Conservation (phyloP, 1,140 invertebrate genomes). For the Melitaea cinxia region DNA sequence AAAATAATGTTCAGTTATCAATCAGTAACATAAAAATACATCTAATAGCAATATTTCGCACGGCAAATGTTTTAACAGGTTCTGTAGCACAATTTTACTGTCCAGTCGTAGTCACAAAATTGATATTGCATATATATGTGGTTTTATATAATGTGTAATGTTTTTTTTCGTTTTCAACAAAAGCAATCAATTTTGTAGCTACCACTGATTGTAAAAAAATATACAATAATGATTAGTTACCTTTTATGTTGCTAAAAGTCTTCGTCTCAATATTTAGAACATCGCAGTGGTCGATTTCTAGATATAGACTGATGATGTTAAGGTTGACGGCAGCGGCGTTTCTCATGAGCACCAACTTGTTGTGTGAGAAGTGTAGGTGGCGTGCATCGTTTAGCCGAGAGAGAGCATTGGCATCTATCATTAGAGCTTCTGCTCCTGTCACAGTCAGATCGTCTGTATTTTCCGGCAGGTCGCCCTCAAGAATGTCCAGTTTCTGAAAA, state of each 20-base stretch:
- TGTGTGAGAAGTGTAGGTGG: constrained; percentile 49
- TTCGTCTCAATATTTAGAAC: constrained; percentile 56
- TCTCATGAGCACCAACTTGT: constrained; percentile 48
- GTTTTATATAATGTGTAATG: not conserved
- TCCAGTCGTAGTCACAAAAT: not conserved
- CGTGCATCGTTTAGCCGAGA: constrained; percentile 52
- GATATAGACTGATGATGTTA: constrained; percentile 53
- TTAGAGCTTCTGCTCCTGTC: constrained; percentile 81
- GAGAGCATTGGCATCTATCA: constrained; percentile 79
- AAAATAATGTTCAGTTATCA: too few relatives aligned
- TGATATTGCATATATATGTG: not conserved
- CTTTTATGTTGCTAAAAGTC: constrained; percentile 64
- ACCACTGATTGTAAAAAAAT: not conserved
- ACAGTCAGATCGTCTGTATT: constrained; percentile 83
- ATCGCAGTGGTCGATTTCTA: constrained; percentile 61
- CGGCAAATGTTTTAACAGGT: too few relatives aligned
- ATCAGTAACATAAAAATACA: too few relatives aligned
- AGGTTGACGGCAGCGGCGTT: constrained; percentile 54
- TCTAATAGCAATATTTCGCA: too few relatives aligned
- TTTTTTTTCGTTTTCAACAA: not conserved
- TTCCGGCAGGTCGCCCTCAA: constrained; percentile 81
- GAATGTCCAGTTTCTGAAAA: constrained; percentile 57
- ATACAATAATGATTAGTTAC: constrained; percentile 38
- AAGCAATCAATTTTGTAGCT: constrained; percentile 8
- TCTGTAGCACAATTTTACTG: not conserved